These are phyloP conservation scores for Onychomys torridus DNA, from an alignment of 2,797 vertebrate species.

Conservation along the genomic window DNA sequence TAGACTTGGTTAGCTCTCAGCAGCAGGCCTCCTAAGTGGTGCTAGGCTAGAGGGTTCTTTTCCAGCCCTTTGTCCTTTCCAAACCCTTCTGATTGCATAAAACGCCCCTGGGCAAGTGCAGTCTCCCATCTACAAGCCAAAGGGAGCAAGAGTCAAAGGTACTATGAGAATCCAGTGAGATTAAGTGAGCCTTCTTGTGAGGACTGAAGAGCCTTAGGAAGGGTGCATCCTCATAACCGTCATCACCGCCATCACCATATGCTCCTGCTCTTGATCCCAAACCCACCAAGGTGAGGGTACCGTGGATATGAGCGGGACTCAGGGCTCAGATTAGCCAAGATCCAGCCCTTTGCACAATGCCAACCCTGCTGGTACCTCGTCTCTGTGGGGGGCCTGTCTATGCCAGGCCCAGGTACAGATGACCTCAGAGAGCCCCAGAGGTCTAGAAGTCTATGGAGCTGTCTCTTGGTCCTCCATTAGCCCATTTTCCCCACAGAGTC, in stretches of 20 bases:
- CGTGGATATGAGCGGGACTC: too few relatives aligned
- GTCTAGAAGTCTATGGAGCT: not conserved
- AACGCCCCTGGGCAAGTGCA: not conserved
- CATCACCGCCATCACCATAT: not conserved
- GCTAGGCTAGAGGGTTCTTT: not conserved
- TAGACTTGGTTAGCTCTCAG: not conserved
- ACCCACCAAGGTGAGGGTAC: not conserved
- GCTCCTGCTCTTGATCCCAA: not conserved
- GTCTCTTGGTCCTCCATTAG: not conserved
- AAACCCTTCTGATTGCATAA: not conserved
- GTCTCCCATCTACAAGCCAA: not conserved
- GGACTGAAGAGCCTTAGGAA: not conserved
- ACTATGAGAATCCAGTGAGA: not conserved
- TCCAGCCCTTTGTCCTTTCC: not conserved
- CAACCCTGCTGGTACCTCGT: not conserved
- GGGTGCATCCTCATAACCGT: not conserved
- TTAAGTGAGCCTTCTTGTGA: not conserved
- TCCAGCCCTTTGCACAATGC: not conserved
- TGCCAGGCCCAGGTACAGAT: not conserved
- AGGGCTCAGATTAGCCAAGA: not conserved
- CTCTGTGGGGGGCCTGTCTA: not conserved
- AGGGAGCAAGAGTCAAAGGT: not conserved
- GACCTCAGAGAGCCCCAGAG: not conserved
- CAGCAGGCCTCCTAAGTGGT: not conserved
- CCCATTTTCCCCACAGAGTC: conserved; percentile 35